Evolutionary conservation across 2,888 invertebrate species (phyloP), one percentile per base, ranked within the genome.

Genomic region (Aphodius granarius): DNA sequence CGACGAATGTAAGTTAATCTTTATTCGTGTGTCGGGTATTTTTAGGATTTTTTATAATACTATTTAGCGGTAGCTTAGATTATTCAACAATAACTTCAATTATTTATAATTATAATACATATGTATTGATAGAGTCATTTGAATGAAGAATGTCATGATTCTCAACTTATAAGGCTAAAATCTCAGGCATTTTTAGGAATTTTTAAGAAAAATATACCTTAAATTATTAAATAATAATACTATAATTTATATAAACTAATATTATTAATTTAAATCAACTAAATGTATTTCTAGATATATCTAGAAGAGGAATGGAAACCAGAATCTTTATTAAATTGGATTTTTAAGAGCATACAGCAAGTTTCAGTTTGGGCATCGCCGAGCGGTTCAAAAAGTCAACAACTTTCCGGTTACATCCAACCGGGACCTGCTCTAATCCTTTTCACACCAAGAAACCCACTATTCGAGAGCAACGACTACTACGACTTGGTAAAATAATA

Each of bases 371-470:
- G 95, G 91, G 86, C 94, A 22, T 90, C 92, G 78, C 94, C 94
- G 0, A 89, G 91, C 75, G 94, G 94, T 83, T 89, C 89, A 66
- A 96, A 96, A 86, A 87, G 87, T 80, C 76, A 83, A 23, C 77
- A 82, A n/a, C 79, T 96, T 71, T 91, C 93, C n/a, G 89, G 89
- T 80, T 91, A 91, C 83, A 88, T 94, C 9, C 90, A 91, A 80
- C 90, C 90, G 63, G 93, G 92, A 73, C 94, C 96, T 1, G 91
- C 93, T 66, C 86, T 96, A 63, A 89, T 96, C 79, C 86, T 96
- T 74, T 95, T 96, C 82, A 94, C 95, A 0, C 94, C 95, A 5
- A 88, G 92, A 76, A 94, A 94, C 86, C 92, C 94, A n/a, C 87
- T 94, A 64, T 89, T 90, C 82, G 86, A 88, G 73, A 89, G 90